Percentiles rank a stretch among this genome's conserved stretches.
Evolutionary conservation across 2,113 vertebrate genomes (phyloP).

Genomic region (Austrofundulus limnaeus): DNA sequence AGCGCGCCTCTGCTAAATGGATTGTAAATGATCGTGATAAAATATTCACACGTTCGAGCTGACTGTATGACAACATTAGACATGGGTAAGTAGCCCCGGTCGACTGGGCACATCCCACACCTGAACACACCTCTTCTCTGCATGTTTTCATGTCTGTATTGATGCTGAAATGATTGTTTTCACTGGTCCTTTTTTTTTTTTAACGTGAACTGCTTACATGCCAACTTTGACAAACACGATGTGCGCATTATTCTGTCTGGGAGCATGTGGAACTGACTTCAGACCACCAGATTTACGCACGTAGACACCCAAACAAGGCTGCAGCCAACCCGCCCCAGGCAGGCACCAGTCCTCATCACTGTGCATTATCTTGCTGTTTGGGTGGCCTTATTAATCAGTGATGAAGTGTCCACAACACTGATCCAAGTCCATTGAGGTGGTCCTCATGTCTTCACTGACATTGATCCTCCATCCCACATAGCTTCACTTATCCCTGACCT

Average conservation of each 20-base stretch:
- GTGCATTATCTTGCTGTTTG: conserved; percentile 46
- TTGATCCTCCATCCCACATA: conserved; percentile 38
- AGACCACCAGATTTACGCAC: conserved; percentile 22
- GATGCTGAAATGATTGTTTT: not conserved
- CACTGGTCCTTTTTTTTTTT: not conserved
- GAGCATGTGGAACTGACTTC: too few species aligned
- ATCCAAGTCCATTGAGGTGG: conserved; percentile 23
- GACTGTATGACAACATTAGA: conserved; percentile 76
- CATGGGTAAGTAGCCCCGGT: conserved; percentile 81
- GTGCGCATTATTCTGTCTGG: too few species aligned
- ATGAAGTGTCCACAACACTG: conserved; percentile 33
- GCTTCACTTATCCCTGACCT: conserved; percentile 25
- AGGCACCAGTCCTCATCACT: conserved; percentile 22
- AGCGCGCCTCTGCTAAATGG: conserved; percentile 75
- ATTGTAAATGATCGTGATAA: conserved; percentile 79
- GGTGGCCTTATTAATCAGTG: conserved; percentile 25
- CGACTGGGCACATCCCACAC: conserved; percentile 66
- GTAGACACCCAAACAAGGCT: conserved; percentile 31
- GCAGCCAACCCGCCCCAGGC: conserved; percentile 1
- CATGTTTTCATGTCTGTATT: conserved; percentile 32
- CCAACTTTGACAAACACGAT: too few species aligned
- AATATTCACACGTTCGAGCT: conserved; percentile 69
- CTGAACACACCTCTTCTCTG: conserved; percentile 60
- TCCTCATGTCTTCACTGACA: conserved; percentile 35
- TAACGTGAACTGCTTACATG: too few species aligned